These are phyloP conservation scores for Eudemis profundana DNA, from an alignment of 2,888 invertebrate genomes.

Conservation along the genomic window DNA sequence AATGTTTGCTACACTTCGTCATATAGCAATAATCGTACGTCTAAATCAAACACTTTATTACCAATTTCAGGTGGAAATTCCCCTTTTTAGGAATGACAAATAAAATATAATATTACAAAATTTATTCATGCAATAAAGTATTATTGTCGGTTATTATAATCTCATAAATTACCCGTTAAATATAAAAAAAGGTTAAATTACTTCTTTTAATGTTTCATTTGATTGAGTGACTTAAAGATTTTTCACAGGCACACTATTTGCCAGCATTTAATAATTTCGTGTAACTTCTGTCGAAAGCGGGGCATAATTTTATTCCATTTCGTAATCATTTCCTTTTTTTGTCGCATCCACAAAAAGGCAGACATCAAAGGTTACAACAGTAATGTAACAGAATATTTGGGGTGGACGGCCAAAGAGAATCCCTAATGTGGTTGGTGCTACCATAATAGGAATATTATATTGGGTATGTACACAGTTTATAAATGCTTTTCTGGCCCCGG, in stretches of 20 bases:
- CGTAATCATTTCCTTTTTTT: slow-evolving; percentile 39
- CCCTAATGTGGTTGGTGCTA: slow-evolving; percentile 37
- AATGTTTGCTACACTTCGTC: too few relatives aligned
- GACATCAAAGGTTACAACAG: slow-evolving; percentile 41
- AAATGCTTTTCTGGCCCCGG: slow-evolving; percentile 27
- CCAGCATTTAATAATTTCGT: slow-evolving; percentile 24
- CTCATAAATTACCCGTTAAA: too few relatives aligned
- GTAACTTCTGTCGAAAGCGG: slow-evolving; percentile 18
- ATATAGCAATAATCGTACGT: background rate
- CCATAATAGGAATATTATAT: slow-evolving; percentile 43
- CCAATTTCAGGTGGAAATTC: too few relatives aligned
- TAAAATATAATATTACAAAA: too few relatives aligned
- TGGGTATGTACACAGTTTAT: slow-evolving; percentile 36
- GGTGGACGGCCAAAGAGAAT: slow-evolving; percentile 38
- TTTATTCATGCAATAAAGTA: too few relatives aligned
- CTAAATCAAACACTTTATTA: too few relatives aligned
- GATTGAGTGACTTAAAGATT: background rate
- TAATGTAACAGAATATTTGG: slow-evolving; percentile 41
- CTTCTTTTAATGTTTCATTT: background rate
- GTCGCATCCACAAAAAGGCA: slow-evolving; percentile 40
- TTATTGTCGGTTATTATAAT: too few relatives aligned
- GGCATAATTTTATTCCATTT: slow-evolving; percentile 35
- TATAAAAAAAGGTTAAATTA: background rate
- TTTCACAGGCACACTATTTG: background rate
- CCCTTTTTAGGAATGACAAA: too few relatives aligned